phyloP scores from a whole-genome alignment of 2,888 invertebrate genomes.

The Drosophila macrospina region DNA sequence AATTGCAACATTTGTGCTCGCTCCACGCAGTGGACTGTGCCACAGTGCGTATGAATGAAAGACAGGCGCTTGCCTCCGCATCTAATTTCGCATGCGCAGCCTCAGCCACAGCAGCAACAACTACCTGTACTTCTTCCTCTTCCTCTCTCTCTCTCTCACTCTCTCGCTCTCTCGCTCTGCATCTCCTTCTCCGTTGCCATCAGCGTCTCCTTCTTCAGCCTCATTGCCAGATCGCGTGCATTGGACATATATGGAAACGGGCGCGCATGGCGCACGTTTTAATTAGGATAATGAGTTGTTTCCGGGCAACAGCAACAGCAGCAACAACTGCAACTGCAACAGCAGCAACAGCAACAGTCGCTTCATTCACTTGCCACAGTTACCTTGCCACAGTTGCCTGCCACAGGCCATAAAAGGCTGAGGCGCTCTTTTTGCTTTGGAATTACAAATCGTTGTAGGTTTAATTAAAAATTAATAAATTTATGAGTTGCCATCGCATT shows the following conservation, averaged over 20 bases:
- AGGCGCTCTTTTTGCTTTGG: slow-evolving; percentile 49
- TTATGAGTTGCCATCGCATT: slow-evolving; percentile 80
- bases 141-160: not conserved
- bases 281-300: slow-evolving; percentile 85
- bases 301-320: slow-evolving; percentile 71
- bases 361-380: slow-evolving; percentile 38
- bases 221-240: slow-evolving; percentile 84
- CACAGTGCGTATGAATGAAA: slow-evolving; percentile 77
- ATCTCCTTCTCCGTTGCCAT: slow-evolving; percentile 16
- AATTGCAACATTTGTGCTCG: slow-evolving; percentile 3
- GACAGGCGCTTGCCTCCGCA: slow-evolving; percentile 44
- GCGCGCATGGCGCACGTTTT: slow-evolving; percentile 83
- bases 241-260: slow-evolving; percentile 80
- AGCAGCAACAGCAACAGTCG: slow-evolving; percentile 16
- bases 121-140: slow-evolving; percentile 20
- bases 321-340: slow-evolving; percentile 32
- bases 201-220: slow-evolving; percentile 37
- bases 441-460: slow-evolving; percentile 79
- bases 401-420: slow-evolving; percentile 60
- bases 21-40: slow-evolving; percentile 59
- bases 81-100: slow-evolving; percentile 71
- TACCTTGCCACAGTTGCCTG: slow-evolving; percentile 15
- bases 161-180: too few species aligned
- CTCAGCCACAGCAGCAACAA: slow-evolving; percentile 5
- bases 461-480: slow-evolving; percentile 81